Conservation (phyloP, 2,113 vertebrate species). For the Brachypteracias leptosomus region DNA sequence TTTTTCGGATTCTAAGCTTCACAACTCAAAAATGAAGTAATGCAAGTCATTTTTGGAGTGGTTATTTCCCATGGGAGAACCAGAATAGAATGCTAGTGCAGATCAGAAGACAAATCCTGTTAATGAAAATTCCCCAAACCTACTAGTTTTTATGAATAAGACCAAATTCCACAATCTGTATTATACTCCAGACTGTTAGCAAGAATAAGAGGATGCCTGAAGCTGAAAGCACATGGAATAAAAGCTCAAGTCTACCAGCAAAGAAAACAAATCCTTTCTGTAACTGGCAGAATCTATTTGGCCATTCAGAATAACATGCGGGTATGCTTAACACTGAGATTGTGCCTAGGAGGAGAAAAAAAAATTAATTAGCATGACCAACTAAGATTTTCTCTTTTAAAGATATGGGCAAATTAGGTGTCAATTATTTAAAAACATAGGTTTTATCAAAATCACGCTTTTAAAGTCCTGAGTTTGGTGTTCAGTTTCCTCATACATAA, state of each 20-base stretch:
- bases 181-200: neutral
- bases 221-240: neutral
- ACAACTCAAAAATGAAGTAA: conserved; percentile 13
- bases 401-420: neutral
- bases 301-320: neutral
- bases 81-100: neutral
- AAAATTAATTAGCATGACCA: neutral
- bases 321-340: neutral
- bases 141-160: neutral
- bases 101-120: neutral
- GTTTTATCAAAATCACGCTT: neutral
- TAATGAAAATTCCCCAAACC: neutral
- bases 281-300: neutral
- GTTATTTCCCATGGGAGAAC: neutral
- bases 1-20: neutral
- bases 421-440: neutral
- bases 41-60: neutral
- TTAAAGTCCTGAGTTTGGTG: neutral
- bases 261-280: neutral
- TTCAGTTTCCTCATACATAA: neutral
- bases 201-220: neutral
- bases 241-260: neutral
- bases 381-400: neutral
- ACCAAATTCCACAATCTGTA: neutral
- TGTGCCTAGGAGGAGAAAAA: neutral